Evolutionary conservation across 2,888 invertebrate genomes (phyloP).

Genomic region (Microdon myrmicae): DNA sequence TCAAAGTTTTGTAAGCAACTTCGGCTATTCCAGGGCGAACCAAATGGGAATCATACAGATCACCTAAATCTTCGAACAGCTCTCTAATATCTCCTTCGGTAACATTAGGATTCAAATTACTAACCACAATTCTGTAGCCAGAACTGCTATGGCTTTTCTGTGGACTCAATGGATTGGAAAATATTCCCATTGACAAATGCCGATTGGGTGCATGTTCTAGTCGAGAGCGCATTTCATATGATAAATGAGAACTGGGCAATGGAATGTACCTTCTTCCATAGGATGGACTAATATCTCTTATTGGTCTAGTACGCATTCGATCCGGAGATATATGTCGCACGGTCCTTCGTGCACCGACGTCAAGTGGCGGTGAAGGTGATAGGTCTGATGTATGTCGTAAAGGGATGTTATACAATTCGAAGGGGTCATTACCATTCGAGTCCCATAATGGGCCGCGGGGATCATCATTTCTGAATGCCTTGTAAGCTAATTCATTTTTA

Average conservation of each 20-base stretch:
- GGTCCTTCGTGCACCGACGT: slow-evolving; percentile 54
- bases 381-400: slow-evolving; percentile 10
- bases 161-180: slow-evolving; percentile 59
- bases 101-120: slow-evolving; percentile 87
- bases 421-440: slow-evolving; percentile 59
- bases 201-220: slow-evolving; percentile 63
- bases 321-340: slow-evolving; percentile 60
- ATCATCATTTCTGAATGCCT: slow-evolving; percentile 26
- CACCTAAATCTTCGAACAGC: slow-evolving; percentile 92
- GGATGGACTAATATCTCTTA: slow-evolving; percentile 55
- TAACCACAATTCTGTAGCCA: slow-evolving; percentile 89
- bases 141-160: slow-evolving; percentile 41
- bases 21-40: slow-evolving; percentile 90
- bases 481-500: slow-evolving; percentile 58
- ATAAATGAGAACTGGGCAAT: slow-evolving; percentile 61
- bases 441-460: slow-evolving; percentile 54
- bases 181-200: slow-evolving; percentile 64
- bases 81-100: slow-evolving; percentile 93
- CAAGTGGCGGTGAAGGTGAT: slow-evolving; percentile 16
- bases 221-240: slow-evolving; percentile 64
- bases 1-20: slow-evolving; percentile 86
- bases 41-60: slow-evolving; percentile 83
- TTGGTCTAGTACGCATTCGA: slow-evolving; percentile 53
- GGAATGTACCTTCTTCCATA: slow-evolving; percentile 58
- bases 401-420: slow-evolving; percentile 63